phyloP scores from a whole-genome alignment of 2,888 invertebrate species.

The Scelioninae gen. 2 region DNA sequence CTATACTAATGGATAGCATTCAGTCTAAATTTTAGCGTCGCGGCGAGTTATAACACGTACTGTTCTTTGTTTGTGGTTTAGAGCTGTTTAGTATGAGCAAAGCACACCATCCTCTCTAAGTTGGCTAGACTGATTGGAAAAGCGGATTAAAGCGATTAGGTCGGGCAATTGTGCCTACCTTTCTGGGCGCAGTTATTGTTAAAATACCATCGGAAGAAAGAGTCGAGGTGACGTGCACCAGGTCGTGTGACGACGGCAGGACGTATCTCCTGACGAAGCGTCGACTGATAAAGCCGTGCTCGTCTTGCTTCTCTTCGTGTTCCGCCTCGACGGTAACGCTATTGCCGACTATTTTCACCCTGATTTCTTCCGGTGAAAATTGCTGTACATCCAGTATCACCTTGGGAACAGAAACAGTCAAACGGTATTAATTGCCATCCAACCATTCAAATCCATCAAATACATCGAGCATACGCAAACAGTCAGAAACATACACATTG shows the following conservation, averaged over 20 bases:
- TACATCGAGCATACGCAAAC: too few relatives aligned
- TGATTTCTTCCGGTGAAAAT: constrained; percentile 76
- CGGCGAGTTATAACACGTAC: constrained; percentile 52
- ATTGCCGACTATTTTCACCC: constrained; percentile 75
- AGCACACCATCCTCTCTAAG: constrained; percentile 67
- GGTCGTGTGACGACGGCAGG: constrained; percentile 75
- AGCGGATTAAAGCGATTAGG: constrained; percentile 39
- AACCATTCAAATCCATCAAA: constrained; percentile 23
- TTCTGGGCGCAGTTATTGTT: constrained; percentile 75
- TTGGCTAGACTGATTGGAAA: constrained; percentile 59
- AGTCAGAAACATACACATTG: too few relatives aligned
- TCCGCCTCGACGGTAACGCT: constrained; percentile 76
- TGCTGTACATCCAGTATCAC: constrained; percentile 75
- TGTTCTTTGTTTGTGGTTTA: constrained; percentile 66
- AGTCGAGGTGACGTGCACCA: constrained; percentile 74
- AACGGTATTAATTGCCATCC: constrained; percentile 50
- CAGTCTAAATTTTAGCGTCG: constrained; percentile 31
- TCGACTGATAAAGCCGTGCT: constrained; percentile 76
- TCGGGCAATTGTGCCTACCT: constrained; percentile 64
- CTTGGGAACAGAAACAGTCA: constrained; percentile 61
- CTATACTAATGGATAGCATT: constrained; percentile 20
- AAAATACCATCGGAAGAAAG: constrained; percentile 76
- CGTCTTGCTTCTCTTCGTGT: constrained; percentile 76
- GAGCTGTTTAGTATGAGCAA: constrained; percentile 67
- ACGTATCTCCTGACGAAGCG: constrained; percentile 76